Conservation (phyloP, 2,888 invertebrate species). For the Tortricodes alternella region DNA sequence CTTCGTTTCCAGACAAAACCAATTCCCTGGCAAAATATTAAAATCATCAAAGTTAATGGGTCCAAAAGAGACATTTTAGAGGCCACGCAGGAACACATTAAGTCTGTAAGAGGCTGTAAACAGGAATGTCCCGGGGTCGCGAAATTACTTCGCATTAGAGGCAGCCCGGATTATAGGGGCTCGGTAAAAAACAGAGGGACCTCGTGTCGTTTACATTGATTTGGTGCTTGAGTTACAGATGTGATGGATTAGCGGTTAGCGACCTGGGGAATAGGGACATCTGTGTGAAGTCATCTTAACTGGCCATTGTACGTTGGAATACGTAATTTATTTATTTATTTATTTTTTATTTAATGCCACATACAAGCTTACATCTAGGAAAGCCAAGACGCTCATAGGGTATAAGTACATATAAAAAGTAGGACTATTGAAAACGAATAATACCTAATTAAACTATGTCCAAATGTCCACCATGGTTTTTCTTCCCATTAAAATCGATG, state of each 20-base stretch:
- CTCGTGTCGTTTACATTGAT: constrained; percentile 53
- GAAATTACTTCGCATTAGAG: constrained; percentile 78
- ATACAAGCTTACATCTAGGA: too few species aligned
- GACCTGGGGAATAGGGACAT: not conserved
- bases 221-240: constrained; percentile 31
- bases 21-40: constrained; percentile 14
- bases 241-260: constrained; percentile 16
- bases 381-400: too few species aligned
- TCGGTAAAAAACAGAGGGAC: constrained; percentile 78
- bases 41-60: constrained; percentile 20
- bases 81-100: constrained; percentile 52
- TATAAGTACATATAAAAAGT: too few species aligned
- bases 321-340: not conserved
- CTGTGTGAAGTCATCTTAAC: not conserved
- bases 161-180: constrained; percentile 64
- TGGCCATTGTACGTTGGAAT: not conserved
- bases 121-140: constrained; percentile 59
- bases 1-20: not conserved
- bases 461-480: too few species aligned
- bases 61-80: constrained; percentile 39
- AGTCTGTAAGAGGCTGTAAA: constrained; percentile 59
- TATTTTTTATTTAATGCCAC: too few species aligned
- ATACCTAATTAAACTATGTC: too few species aligned
- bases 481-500: too few species aligned
- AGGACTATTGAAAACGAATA: too few species aligned